A percentile compares a stretch with the other conserved stretches of the same genome.
Conservation (phyloP, 2,797 vertebrate genomes). For the Thripadectes ignobilis region DNA sequence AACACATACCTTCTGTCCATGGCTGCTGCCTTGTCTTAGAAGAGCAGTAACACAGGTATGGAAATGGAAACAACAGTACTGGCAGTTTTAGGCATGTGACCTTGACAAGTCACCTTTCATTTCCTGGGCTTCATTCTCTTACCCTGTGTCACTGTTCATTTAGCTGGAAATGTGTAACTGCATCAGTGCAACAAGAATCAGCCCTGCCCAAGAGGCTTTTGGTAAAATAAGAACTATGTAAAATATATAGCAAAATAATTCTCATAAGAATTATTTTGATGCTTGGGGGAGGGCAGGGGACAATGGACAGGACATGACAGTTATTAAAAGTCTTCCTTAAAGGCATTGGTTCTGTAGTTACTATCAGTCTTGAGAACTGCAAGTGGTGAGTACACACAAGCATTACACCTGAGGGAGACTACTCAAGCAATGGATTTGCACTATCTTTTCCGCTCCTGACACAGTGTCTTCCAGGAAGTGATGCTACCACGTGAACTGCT, state of each 20-base stretch:
- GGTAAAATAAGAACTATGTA: not conserved
- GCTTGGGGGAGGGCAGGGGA: not conserved
- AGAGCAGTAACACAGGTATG: not conserved
- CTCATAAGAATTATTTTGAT: not conserved
- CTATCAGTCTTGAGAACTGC: not conserved
- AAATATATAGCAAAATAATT: not conserved
- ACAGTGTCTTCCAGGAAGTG: not conserved
- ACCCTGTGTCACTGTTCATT: not conserved
- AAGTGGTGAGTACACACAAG: accelerated
- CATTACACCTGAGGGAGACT: not conserved
- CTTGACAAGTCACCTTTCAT: not conserved
- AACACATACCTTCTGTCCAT: not conserved
- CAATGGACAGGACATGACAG: not conserved
- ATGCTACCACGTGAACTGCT: accelerated
- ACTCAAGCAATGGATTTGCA: not conserved
- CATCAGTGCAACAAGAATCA: not conserved
- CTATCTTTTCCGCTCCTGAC: not conserved
- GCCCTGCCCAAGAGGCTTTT: not conserved
- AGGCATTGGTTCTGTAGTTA: not conserved
- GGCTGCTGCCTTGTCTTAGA: not conserved
- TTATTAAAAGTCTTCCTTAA: not conserved
- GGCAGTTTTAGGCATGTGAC: not conserved
- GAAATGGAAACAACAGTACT: not conserved
- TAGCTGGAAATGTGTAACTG: not conserved
- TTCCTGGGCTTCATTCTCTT: not conserved